phyloP scores from a whole-genome alignment of 2,888 invertebrate species.

The Apotomis capreana region DNA sequence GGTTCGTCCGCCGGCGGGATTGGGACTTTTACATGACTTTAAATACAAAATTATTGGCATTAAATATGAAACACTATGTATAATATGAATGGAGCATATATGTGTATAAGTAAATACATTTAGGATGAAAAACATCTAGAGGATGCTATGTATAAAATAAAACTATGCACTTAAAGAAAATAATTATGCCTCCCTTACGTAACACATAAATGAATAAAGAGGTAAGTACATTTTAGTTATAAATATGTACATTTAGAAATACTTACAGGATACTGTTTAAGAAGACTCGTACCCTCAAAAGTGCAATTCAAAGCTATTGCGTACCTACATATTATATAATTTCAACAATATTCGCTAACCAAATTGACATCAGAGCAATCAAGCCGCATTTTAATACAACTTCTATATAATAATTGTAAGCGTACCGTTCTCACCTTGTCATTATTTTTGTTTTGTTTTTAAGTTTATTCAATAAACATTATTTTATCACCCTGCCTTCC shows the following conservation, averaged over 20 bases:
- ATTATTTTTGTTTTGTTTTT: slow-evolving; percentile 9
- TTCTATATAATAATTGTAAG: slow-evolving; percentile 1
- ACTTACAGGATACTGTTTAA: not conserved
- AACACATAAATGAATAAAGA: not conserved
- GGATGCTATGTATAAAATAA: no score
- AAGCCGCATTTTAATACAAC: not conserved
- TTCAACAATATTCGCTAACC: not conserved
- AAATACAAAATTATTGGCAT: no score
- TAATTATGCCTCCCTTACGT: not conserved
- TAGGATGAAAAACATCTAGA: no score
- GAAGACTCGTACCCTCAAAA: not conserved
- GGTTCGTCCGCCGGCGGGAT: no score
- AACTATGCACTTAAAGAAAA: no score
- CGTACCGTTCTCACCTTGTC: slow-evolving; percentile 31
- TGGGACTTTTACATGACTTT: no score
- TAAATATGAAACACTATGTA: no score
- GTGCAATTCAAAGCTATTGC: not conserved
- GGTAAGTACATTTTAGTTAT: no score
- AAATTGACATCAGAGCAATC: not conserved
- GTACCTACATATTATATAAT: not conserved
- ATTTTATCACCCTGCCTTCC: not conserved
- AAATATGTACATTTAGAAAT: not conserved
- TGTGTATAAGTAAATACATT: no score
- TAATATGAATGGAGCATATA: no score
- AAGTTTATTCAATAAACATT: not conserved